These are phyloP conservation scores for Cordilura impudica DNA, from an alignment of 2,888 invertebrate genomes.

Conservation along the genomic window DNA sequence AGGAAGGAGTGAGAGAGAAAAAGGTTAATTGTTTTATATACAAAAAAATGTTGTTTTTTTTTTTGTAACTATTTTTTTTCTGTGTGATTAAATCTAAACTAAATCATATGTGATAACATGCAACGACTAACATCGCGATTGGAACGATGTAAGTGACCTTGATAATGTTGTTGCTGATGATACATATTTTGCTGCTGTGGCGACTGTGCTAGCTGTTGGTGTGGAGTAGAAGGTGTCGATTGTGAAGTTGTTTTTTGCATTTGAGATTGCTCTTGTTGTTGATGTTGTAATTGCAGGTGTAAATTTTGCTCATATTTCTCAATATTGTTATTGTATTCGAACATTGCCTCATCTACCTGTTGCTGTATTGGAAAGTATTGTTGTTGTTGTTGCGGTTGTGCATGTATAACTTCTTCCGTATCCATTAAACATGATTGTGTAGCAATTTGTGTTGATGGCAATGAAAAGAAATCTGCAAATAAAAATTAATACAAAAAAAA, in stretches of 20 bases:
- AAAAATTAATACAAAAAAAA: conserved; percentile 7
- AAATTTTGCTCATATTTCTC: conserved; percentile 54
- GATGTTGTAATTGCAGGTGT: conserved; percentile 55
- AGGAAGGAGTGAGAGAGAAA: not conserved
- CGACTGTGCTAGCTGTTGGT: conserved; percentile 39
- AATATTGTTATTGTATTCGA: conserved; percentile 50
- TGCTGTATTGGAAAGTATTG: conserved; percentile 43
- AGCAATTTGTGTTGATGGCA: conserved; percentile 73
- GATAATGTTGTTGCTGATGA: conserved; percentile 67
- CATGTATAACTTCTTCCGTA: conserved; percentile 63
- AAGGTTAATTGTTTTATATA: not conserved
- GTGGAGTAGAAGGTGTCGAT: conserved; percentile 61
- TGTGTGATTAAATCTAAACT: conserved; percentile 54
- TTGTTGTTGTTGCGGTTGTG: conserved; percentile 41
- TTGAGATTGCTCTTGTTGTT: conserved; percentile 49
- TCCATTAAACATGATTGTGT: conserved; percentile 74
- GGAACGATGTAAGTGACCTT: conserved; percentile 76
- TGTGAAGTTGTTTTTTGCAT: conserved; percentile 42
- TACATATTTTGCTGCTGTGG: conserved; percentile 42
- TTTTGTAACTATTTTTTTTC: conserved; percentile 2
- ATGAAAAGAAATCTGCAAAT: conserved; percentile 71
- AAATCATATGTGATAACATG: conserved; percentile 75
- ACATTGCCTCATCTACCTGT: conserved; percentile 64
- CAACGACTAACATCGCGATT: conserved; percentile 76
- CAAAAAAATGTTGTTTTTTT: not conserved